Evolutionary conservation across 2,797 vertebrate species (phyloP), one percentile per base, ranked within the genome.

Genomic region (Menidia menidia): DNA sequence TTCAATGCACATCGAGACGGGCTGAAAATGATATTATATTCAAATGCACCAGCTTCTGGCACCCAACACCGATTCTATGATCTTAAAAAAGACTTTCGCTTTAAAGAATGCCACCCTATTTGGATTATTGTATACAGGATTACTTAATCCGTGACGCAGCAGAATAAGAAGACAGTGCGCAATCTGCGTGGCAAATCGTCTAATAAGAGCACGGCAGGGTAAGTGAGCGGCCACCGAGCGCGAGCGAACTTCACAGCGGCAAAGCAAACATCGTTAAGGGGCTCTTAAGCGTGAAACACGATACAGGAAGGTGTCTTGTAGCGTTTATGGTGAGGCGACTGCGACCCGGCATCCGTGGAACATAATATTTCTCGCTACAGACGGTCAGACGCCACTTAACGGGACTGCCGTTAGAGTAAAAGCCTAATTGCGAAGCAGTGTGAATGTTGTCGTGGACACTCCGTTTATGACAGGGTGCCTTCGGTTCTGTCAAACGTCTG

Each of bases 61-160:
- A 31, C 16, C 45, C 12, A 33, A 64, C 39, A 16, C 1, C 14
- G 44, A 25, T 14, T 11, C 2, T 15, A 31, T 31, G 50, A 47
- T 3, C 51, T 60, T 3, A 43, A 41, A 18, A 63, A 68, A 70
- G 4, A 39, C 35, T 39, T 39, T 39, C 2, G 7, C 2, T 39
- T 39, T 39, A 7, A 39, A 39, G 10, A 10, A 2, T 7, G 33
- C 14, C 48, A 41, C 52, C 42, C 52, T 19, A 0, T 65, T 35
- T 51, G 80, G 84, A 89, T 88, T 87, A 81, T 47, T 43, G 59
- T 4, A 61, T 7, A 60, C 71, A 48, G 79, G 79, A 85, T 87
- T 86, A 89, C 71, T 79, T 83, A 86, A 88, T 87, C 82, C 50
- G 86, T 92, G 89, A 91, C 87, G 90, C 90, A 91, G 88, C 85